Conservation (phyloP, 2,113 vertebrate genomes). For the Syrmaticus mikado region DNA sequence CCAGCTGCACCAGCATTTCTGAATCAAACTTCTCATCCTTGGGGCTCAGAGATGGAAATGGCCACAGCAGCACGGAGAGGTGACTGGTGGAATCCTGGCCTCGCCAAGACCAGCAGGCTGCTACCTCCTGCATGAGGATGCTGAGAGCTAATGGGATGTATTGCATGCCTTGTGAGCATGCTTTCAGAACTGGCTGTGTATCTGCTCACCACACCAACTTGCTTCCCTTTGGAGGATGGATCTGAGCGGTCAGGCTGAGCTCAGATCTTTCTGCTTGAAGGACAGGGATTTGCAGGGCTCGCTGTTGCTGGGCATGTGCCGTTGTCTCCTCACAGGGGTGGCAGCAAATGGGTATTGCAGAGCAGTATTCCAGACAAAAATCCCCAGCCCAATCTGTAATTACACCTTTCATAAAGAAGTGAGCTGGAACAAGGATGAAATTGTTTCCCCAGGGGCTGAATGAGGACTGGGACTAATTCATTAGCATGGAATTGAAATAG, state of each 20-base stretch:
- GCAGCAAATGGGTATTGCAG: not conserved
- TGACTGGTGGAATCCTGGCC: not conserved
- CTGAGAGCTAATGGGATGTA: not conserved
- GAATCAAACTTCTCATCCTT: not conserved
- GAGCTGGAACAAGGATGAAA: not conserved
- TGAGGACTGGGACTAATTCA: not conserved
- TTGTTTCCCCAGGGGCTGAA: not conserved
- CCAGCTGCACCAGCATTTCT: not conserved
- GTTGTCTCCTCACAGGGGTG: not conserved
- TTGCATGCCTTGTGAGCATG: not conserved
- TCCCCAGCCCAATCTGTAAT: constrained; percentile 27
- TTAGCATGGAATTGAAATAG: not conserved
- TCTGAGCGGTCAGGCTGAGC: not conserved
- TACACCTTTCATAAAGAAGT: not conserved
- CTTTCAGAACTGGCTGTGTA: not conserved
- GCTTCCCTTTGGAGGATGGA: not conserved
- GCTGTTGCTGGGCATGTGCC: not conserved
- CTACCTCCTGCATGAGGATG: not conserved
- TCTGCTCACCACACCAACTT: not conserved
- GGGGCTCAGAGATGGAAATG: not conserved
- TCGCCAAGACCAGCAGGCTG: rapidly evolving
- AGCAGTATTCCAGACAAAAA: not conserved
- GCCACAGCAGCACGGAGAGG: not conserved
- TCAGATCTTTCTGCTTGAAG: not conserved
- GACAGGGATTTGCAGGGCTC: not conserved